Percentiles rank a stretch among this genome's conserved stretches.
Conservation (phyloP, 2,797 vertebrate species). For the Glyptemys insculpta region DNA sequence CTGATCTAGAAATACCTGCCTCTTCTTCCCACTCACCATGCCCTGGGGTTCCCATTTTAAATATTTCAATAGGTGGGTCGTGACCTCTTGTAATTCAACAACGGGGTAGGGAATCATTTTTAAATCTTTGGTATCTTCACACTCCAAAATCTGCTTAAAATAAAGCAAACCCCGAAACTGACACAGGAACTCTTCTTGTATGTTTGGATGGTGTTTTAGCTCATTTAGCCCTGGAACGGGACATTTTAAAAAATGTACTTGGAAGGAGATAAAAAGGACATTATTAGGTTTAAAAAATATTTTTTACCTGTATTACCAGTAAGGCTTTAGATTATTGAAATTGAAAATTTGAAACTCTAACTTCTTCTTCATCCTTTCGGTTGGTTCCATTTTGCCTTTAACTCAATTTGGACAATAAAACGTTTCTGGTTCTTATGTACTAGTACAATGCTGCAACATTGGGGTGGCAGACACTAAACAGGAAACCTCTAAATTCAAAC, state of each 20-base stretch:
- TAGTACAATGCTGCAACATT: neutral
- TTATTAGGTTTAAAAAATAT: neutral
- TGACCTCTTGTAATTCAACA: neutral
- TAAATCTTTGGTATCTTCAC: neutral
- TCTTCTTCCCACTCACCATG: neutral
- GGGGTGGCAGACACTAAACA: neutral
- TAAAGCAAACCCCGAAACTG: neutral
- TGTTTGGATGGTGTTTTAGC: neutral
- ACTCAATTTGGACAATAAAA: neutral
- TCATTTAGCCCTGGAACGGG: neutral
- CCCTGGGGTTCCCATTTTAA: neutral
- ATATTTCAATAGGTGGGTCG: neutral
- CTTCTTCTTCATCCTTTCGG: neutral
- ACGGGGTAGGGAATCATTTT: neutral
- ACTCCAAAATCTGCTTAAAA: neutral
- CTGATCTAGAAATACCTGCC: neutral
- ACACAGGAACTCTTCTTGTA: neutral
- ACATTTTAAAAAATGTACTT: neutral
- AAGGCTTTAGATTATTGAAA: neutral
- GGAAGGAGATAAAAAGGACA: neutral
- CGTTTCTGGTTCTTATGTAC: neutral
- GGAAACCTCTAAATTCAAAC: constrained; percentile 21
- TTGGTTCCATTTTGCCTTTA: constrained; percentile 15
- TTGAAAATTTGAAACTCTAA: neutral
- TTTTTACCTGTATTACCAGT: constrained; percentile 6